Conservation (phyloP, 2,113 vertebrate genomes). For the Platichthys flesus region DNA sequence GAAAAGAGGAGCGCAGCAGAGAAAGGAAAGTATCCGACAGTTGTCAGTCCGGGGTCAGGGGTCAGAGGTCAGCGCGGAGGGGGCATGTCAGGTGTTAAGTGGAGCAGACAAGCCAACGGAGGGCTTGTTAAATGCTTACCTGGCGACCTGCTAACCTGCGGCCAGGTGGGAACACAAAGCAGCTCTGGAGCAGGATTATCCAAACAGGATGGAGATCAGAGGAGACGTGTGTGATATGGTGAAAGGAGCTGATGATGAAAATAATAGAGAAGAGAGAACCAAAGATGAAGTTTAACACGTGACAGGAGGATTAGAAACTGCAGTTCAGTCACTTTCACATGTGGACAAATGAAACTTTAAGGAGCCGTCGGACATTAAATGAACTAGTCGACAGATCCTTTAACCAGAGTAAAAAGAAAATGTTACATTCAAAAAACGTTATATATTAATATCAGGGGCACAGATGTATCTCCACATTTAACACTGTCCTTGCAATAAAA, state of each 20-base stretch:
- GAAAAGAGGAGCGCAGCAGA: constrained; percentile 60
- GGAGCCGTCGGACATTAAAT: not conserved
- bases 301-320: not conserved
- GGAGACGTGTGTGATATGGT: constrained; percentile 24
- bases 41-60: constrained; percentile 79
- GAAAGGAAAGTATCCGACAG: constrained; percentile 77
- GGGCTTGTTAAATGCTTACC: constrained; percentile 76
- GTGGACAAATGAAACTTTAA: not conserved
- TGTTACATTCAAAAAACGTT: not conserved
- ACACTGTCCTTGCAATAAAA: too few relatives aligned
- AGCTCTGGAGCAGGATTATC: constrained; percentile 50
- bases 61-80: constrained; percentile 77
- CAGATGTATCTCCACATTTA: too few relatives aligned
- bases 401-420: not conserved
- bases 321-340: not conserved
- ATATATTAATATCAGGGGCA: too few relatives aligned
- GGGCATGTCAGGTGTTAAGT: constrained; percentile 87
- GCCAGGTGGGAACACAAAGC: constrained; percentile 81
- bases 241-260: constrained; percentile 18
- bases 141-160: constrained; percentile 74
- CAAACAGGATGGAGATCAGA: constrained; percentile 70
- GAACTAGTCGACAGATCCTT: too few relatives aligned
- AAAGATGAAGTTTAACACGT: not conserved
- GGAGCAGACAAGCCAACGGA: constrained; percentile 76
- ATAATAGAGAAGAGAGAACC: not conserved